Conservation (phyloP, 2,113 vertebrate species). For the Urocolius indicus region DNA sequence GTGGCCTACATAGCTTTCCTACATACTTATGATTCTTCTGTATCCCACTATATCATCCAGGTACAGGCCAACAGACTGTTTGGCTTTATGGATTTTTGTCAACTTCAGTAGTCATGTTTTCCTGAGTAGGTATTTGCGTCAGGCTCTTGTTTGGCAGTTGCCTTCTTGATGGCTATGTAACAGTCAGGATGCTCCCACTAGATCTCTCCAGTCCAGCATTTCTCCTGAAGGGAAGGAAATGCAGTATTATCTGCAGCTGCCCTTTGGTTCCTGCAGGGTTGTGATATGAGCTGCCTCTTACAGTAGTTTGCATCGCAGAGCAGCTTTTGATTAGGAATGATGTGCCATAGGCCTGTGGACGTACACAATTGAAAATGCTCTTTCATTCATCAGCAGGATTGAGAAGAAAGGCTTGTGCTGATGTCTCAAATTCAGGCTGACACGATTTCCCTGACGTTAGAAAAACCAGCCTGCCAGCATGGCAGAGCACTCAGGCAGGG, state of each 20-base stretch:
- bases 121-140: neutral
- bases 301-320: constrained; percentile 18
- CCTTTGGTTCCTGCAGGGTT: neutral
- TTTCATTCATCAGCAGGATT: constrained; percentile 71
- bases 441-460: constrained; percentile 56
- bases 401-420: constrained; percentile 71
- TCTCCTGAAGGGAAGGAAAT: neutral
- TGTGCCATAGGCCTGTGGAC: constrained; percentile 42
- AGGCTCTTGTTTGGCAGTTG: neutral
- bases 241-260: neutral
- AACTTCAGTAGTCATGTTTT: neutral
- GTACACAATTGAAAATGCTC: constrained; percentile 63
- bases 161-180: neutral
- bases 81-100: neutral
- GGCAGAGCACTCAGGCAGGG: neutral
- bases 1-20: rapidly evolving
- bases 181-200: neutral
- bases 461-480: constrained; percentile 26
- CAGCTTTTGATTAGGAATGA: constrained; percentile 61
- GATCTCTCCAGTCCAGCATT: neutral
- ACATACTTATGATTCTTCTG: neutral
- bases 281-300: constrained; percentile 19
- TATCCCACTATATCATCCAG: neutral
- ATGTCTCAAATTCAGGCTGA: constrained; percentile 55
- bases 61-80: neutral